These are phyloP conservation scores for Elymnias hypermnestra DNA, from an alignment of 1,140 invertebrate genomes.

Conservation along the genomic window DNA sequence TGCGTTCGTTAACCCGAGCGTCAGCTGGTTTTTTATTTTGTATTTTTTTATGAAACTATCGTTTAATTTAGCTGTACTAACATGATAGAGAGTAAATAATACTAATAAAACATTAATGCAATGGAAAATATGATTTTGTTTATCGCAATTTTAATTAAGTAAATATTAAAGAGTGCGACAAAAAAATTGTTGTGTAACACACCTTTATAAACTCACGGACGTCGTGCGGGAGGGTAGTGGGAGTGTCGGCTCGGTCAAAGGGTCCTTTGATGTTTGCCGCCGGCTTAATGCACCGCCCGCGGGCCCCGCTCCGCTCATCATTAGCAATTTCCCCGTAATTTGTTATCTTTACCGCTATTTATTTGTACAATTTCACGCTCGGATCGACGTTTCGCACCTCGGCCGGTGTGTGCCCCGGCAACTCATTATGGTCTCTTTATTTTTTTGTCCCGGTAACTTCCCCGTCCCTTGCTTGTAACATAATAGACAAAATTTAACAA, in stretches of 20 bases:
- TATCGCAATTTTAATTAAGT: too few species aligned
- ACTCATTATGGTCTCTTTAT: conserved; percentile 20
- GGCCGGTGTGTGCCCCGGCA: conserved; percentile 6
- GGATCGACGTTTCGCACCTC: conserved; percentile 46
- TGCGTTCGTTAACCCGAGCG: too few species aligned
- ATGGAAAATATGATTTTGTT: too few species aligned
- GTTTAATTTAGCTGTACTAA: too few species aligned
- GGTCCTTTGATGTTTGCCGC: conserved; percentile 74
- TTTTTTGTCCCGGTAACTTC: conserved; percentile 5
- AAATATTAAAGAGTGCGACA: neutral
- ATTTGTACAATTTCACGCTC: conserved; percentile 67
- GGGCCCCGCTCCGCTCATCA: conserved; percentile 66
- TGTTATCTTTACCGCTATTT: conserved; percentile 74
- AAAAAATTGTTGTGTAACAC: conserved; percentile 18
- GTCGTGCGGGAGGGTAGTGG: conserved; percentile 45
- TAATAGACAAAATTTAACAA: too few species aligned
- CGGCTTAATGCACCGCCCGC: conserved; percentile 72
- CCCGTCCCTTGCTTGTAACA: conserved; percentile 11
- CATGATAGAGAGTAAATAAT: too few species aligned
- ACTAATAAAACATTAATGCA: too few species aligned
- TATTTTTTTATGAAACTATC: too few species aligned
- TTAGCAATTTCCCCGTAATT: conserved; percentile 75
- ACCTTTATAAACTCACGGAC: conserved; percentile 39
- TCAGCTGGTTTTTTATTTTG: too few species aligned
- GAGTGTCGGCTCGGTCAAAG: conserved; percentile 71